Evolutionary conservation across 2,888 invertebrate species (phyloP).

Genomic region (Daptonema setosum): DNA sequence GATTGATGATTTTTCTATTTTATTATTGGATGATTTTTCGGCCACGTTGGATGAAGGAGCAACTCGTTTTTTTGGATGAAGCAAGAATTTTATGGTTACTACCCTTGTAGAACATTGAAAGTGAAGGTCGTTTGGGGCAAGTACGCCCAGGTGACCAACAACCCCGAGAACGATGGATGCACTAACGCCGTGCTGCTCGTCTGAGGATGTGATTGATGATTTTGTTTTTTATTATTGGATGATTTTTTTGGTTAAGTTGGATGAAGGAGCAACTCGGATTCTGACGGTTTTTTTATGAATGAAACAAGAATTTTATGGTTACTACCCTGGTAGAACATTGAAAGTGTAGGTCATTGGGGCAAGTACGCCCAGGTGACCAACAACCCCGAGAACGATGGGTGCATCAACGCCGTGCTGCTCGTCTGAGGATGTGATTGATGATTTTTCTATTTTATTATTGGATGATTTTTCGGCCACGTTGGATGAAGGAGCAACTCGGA

Average conservation of each 20-base stretch:
- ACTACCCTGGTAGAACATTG: no score
- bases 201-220: slow-evolving; percentile 34
- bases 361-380: slow-evolving; percentile 98
- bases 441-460: not conserved
- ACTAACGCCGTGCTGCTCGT: slow-evolving; percentile 93
- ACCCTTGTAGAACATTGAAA: no score
- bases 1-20: not conserved
- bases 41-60: no score
- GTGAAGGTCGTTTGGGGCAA: slow-evolving; percentile 99
- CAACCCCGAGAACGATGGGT: slow-evolving; percentile 97
- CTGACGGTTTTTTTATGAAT: no score
- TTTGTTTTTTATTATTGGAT: no score
- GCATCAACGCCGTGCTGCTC: slow-evolving; percentile 89
- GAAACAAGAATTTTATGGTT: no score
- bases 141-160: slow-evolving; percentile 95
- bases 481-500: no score
- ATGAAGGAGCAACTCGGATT: no score
- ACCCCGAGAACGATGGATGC: slow-evolving; percentile 98
- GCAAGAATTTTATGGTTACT: no score
- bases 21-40: not conserved
- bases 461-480: not conserved
- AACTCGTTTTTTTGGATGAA: no score
- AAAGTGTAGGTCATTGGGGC: slow-evolving; percentile 95
- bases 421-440: slow-evolving; percentile 41
- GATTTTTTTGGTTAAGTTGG: not conserved